phyloP scores from a whole-genome alignment of 2,888 invertebrate genomes.

The Cantharis lateralis region DNA sequence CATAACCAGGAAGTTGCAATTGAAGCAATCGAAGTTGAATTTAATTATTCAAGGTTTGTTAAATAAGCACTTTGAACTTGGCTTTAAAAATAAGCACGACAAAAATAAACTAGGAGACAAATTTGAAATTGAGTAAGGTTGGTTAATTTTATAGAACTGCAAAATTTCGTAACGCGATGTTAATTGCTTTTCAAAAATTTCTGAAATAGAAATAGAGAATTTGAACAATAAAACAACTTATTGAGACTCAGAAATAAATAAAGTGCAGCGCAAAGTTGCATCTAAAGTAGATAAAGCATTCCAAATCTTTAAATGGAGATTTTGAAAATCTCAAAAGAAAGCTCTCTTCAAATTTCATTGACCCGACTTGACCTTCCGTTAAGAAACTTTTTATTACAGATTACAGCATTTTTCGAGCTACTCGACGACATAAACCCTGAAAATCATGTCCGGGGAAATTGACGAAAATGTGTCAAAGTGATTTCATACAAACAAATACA shows the following conservation, averaged over 20 bases:
- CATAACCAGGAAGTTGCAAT: not conserved
- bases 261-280: not conserved
- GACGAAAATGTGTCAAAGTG: not conserved
- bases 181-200: not conserved
- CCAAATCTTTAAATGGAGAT: too few species aligned
- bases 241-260: not conserved
- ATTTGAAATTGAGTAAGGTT: not conserved
- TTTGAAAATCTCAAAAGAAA: not conserved
- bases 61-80: constrained; percentile 11
- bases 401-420: not conserved
- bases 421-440: not conserved
- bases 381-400: not conserved
- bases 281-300: not conserved
- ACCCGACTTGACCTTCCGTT: not conserved
- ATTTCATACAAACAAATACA: not conserved
- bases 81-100: not conserved
- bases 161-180: not conserved
- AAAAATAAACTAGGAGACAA: not conserved
- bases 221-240: not conserved
- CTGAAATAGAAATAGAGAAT: not conserved
- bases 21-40: not conserved
- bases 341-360: not conserved
- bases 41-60: not conserved
- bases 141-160: not conserved
- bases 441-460: not conserved